Evolutionary conservation across 2,113 vertebrate genomes (phyloP).

Genomic region (Perca flavescens): DNA sequence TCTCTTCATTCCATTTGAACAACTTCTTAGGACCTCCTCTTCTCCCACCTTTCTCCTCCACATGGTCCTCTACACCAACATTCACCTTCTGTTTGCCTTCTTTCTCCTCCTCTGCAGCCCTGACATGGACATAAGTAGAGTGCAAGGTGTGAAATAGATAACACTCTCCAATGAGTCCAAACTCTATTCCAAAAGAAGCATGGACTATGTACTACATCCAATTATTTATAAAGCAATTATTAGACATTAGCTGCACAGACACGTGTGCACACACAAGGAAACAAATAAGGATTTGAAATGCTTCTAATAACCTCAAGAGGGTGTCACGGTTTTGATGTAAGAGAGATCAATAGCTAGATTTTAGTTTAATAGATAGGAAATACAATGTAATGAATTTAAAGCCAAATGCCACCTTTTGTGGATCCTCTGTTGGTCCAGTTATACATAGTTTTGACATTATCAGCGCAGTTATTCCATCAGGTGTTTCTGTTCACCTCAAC

Average conservation of each 20-base stretch:
- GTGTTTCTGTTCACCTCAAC: background rate
- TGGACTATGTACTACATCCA: background rate
- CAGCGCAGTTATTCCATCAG: background rate
- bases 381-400: background rate
- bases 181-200: background rate
- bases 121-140: constrained; percentile 55
- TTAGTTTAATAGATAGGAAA: background rate
- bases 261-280: background rate
- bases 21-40: constrained; percentile 90
- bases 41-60: constrained; percentile 89
- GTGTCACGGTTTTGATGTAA: background rate
- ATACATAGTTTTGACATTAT: background rate
- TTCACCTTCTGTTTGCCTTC: constrained; percentile 86
- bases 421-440: background rate
- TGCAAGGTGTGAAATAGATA: background rate
- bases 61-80: constrained; percentile 85
- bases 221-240: background rate
- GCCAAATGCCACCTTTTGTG: background rate
- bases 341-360: background rate
- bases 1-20: constrained; percentile 95
- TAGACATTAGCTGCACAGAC: background rate
- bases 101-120: constrained; percentile 89
- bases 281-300: background rate
- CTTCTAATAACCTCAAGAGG: background rate
- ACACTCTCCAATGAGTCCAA: background rate